phyloP scores from a whole-genome alignment of 2,113 vertebrate species.

The Pantherophis guttatus region DNA sequence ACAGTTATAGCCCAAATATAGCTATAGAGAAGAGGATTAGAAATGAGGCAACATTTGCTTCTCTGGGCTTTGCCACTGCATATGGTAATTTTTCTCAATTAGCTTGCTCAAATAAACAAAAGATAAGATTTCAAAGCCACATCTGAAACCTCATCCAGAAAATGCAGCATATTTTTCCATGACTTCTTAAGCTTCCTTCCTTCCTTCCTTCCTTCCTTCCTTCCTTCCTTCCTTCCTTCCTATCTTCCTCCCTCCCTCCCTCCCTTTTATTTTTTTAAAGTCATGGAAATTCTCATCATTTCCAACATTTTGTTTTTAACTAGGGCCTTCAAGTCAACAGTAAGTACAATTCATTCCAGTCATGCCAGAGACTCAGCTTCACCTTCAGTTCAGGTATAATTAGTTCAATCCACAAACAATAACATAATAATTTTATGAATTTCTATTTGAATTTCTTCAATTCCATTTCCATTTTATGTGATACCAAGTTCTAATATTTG shows the following conservation, averaged over 20 bases:
- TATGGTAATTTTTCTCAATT: constrained; percentile 36
- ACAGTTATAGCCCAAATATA: constrained; percentile 33
- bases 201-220: background rate
- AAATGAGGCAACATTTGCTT: constrained; percentile 50
- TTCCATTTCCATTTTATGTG: background rate
- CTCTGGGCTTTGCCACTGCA: background rate
- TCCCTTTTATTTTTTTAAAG: constrained; percentile 57
- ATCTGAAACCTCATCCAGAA: constrained; percentile 41
- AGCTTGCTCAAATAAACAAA: constrained; percentile 50
- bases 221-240: constrained; percentile 34
- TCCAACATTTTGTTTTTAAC: constrained; percentile 45
- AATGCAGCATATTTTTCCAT: constrained; percentile 33
- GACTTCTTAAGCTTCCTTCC: background rate
- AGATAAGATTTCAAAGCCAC: constrained; percentile 47
- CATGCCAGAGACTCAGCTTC: constrained; percentile 46
- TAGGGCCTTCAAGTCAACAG: constrained; percentile 57
- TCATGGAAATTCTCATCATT: constrained; percentile 58
- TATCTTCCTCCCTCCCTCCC: background rate
- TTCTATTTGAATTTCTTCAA: background rate
- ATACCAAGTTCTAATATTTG: background rate
- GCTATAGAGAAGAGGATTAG: constrained; percentile 31
- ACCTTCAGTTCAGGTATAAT: constrained; percentile 42
- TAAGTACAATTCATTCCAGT: constrained; percentile 44
- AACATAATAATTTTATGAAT: constrained; percentile 38
- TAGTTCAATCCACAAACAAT: constrained; percentile 55